A percentile compares a stretch with the other conserved stretches of the same genome.
phyloP scores from a whole-genome alignment of 2,888 invertebrate genomes.

The Gerris lacustris region DNA sequence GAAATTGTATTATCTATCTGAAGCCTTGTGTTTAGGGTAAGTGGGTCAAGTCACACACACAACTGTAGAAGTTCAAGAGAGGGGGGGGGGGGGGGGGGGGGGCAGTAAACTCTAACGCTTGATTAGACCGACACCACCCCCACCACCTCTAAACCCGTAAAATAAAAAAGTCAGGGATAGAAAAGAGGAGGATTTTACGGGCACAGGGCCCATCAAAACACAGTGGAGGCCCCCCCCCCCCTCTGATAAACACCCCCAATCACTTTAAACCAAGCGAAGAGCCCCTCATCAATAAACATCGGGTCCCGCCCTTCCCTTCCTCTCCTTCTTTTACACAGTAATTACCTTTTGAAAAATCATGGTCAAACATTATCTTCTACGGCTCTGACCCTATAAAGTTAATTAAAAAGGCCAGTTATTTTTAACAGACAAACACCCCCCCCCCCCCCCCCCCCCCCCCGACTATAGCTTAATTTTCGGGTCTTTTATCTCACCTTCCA shows the following conservation, averaged over 20 bases:
- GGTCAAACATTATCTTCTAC: background rate
- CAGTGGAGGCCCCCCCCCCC: background rate
- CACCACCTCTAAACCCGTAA: background rate
- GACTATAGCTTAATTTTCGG: constrained; percentile 1
- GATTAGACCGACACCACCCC: background rate
- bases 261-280: background rate
- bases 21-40: background rate
- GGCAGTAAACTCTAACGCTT: background rate
- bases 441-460: background rate
- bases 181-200: background rate
- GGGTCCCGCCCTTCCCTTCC: background rate
- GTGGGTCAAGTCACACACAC: background rate
- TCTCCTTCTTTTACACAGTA: background rate
- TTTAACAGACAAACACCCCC: background rate
- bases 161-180: background rate
- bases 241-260: background rate
- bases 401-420: constrained; percentile 3
- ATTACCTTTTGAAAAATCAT: constrained; percentile 5
- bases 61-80: too few species aligned
- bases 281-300: background rate
- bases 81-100: background rate
- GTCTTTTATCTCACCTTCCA: background rate
- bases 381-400: background rate
- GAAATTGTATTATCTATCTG: too few species aligned
- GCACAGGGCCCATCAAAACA: background rate